Base-by-base conservation (phyloP, 2,113 vertebrate genomes). In the Platichthys flesus region DNA sequence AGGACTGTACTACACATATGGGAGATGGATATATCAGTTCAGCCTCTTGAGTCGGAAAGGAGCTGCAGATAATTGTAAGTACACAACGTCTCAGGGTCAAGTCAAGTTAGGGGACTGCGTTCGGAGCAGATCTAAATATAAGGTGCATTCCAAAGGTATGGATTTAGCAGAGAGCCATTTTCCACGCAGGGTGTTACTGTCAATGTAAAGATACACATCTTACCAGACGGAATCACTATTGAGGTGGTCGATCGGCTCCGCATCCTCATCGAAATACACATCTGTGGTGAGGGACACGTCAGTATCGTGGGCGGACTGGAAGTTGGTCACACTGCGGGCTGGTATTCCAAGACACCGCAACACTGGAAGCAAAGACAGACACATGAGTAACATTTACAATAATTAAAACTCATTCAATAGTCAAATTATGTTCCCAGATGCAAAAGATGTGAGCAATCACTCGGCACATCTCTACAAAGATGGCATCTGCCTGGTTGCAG, bases 231-330 rank as follows among this genome's bases (percentile, higher is more conserved):
- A 97, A 85, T 98, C 97, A 0, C 88, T 91, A 69, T 98, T 98
- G 80, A 97, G 94, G 20, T 93, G 16, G 77, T 96, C 92, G 0
- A 98, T 89, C 0, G 96, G 95, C 61, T 95, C 92, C 94, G 97
- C 91, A 37, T 96, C 88, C 87, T 97, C 96, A 40, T 97, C 95
- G 1, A 98, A 94, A 87, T 96, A 98, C 45, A 97, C 94, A 78
- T 98, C 97, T 61, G 95, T 97, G 21, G 96, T 98, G 85, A 98
- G 94, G 45, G 96, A 97, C 0, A 96, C 95, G 47, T 98, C 97
- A 0, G 97, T 97, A 85, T 98, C 97, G 1, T 98, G 97, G 0
- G 97, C 97, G 0, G 97, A 98, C 91, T 96, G 96, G 94, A 97
- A 98, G 93, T 98, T 98, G 85, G 96, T 98, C 61, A 97, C 92